These are phyloP conservation scores for Crematogaster levior DNA, from an alignment of 2,888 invertebrate genomes.

Conservation along the genomic window DNA sequence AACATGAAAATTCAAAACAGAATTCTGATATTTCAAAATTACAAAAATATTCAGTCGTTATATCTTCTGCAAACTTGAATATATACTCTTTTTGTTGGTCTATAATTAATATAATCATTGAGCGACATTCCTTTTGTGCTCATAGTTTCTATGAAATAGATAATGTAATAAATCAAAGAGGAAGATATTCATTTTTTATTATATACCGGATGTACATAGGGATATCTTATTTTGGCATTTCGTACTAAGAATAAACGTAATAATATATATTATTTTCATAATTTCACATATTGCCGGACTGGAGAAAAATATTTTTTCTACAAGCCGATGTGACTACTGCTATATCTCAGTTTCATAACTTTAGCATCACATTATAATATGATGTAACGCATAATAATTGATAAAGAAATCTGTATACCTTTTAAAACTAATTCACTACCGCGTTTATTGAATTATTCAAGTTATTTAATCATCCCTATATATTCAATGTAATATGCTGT, in stretches of 20 bases:
- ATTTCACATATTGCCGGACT: conserved; percentile 25
- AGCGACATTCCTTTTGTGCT: not conserved
- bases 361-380: conserved; percentile 18
- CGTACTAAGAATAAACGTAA: conserved; percentile 14
- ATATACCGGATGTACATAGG: conserved; percentile 21
- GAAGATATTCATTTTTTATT: not conserved
- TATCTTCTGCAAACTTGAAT: not conserved
- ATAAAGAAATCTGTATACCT: not conserved
- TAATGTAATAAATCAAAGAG: conserved; percentile 18
- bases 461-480: not conserved
- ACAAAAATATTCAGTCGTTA: not conserved
- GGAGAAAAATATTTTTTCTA: conserved; percentile 11
- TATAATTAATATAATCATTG: not conserved
- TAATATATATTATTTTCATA: conserved; percentile 5
- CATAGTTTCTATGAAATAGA: not conserved
- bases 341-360: conserved; percentile 30
- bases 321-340: not conserved
- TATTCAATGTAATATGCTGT: not conserved
- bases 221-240: not conserved
- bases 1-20: not conserved
- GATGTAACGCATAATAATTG: not conserved
- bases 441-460: not conserved
- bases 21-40: not conserved
- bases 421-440: not conserved
- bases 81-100: not conserved